Conservation (phyloP, 1,140 invertebrate species). For the Paraescarpia echinospica region DNA sequence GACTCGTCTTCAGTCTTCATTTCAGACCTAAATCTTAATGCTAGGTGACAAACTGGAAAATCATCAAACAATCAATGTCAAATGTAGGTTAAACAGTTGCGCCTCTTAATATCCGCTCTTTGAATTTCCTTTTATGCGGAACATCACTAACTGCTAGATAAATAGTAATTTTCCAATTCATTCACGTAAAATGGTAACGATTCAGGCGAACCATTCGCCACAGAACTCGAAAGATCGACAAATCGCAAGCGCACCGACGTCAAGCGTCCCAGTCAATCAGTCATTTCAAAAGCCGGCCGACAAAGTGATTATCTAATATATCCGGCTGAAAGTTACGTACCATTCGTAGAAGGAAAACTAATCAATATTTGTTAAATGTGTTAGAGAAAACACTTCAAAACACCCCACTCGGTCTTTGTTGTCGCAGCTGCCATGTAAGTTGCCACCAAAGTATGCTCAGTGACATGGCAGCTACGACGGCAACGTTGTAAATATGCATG, state of each 20-base stretch:
- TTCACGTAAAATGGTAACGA: not conserved
- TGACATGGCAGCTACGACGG: not conserved
- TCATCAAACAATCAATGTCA: not conserved
- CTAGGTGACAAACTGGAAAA: not conserved
- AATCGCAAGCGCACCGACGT: not conserved
- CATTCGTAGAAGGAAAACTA: not conserved
- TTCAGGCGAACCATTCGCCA: not conserved
- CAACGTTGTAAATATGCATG: not conserved
- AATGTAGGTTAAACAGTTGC: not conserved
- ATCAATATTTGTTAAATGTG: not conserved
- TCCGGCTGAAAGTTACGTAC: not conserved
- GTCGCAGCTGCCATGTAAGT: not conserved
- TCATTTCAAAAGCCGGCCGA: not conserved
- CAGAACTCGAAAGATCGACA: not conserved
- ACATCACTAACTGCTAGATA: not conserved
- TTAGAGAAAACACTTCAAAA: slow-evolving; percentile 6
- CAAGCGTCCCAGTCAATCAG: not conserved
- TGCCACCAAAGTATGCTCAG: not conserved
- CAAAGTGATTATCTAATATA: not conserved
- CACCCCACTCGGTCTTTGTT: not conserved
- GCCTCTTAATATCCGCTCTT: not conserved
- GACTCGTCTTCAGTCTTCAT: too few species aligned
- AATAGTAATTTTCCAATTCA: not conserved
- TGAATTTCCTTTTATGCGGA: not conserved
- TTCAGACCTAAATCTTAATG: too few species aligned